Evolutionary conservation across 2,888 invertebrate species (phyloP).

Genomic region (Megalurothrips usitatus): DNA sequence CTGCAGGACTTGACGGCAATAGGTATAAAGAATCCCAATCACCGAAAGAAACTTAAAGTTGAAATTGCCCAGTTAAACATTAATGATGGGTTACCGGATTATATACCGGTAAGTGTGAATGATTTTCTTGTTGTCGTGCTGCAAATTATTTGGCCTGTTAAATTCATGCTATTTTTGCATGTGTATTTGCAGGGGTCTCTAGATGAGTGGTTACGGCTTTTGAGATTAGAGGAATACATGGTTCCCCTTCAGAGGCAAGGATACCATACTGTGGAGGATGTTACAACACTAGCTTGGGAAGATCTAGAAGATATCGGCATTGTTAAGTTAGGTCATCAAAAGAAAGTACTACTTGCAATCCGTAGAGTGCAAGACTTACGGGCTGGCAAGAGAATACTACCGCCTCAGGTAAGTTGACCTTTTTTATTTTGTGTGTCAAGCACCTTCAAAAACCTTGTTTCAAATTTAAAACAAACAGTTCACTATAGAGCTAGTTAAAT

Average conservation of each 20-base stretch:
- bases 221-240: slow-evolving; percentile 89
- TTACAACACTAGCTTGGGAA: slow-evolving; percentile 95
- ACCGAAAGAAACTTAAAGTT: slow-evolving; percentile 90
- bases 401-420: slow-evolving; percentile 43
- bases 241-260: slow-evolving; percentile 87
- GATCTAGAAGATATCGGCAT: slow-evolving; percentile 97
- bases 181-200: slow-evolving; percentile 68
- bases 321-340: slow-evolving; percentile 92
- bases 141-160: slow-evolving; percentile 22
- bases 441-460: slow-evolving; percentile 22
- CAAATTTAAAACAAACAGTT: slow-evolving; percentile 1
- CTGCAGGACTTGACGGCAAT: slow-evolving; percentile 58
- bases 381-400: slow-evolving; percentile 63
- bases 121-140: slow-evolving; percentile 30
- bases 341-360: slow-evolving; percentile 94
- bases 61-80: slow-evolving; percentile 93
- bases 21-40: slow-evolving; percentile 93
- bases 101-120: slow-evolving; percentile 69
- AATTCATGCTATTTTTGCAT: slow-evolving; percentile 28
- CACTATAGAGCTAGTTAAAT: neutral
- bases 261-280: slow-evolving; percentile 88
- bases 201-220: slow-evolving; percentile 89
- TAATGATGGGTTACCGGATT: slow-evolving; percentile 91
- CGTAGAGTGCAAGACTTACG: slow-evolving; percentile 92
- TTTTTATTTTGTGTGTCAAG: slow-evolving; percentile 10